A percentile compares a stretch with the other conserved stretches of the same genome.
These are phyloP conservation scores for Neuroterus valhalla DNA, from an alignment of 1,140 invertebrate species.

Conservation along the genomic window DNA sequence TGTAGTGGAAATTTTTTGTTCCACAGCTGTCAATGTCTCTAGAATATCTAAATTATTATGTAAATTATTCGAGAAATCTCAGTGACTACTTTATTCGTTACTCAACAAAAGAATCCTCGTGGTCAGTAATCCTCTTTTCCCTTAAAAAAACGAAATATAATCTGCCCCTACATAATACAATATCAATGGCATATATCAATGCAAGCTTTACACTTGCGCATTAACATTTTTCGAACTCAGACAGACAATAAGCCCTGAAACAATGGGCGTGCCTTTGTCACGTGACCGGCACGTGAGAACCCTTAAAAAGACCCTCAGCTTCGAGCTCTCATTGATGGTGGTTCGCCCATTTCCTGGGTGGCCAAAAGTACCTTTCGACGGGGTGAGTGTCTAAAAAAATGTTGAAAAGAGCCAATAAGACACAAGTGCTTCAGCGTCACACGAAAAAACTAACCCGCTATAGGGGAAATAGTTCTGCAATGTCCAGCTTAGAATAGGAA, in stretches of 20 bases:
- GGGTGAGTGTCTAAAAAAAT: slow-evolving; percentile 34
- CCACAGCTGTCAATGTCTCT: no score
- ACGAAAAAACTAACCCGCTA: not conserved
- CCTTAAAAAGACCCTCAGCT: slow-evolving; percentile 59
- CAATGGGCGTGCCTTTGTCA: slow-evolving; percentile 59
- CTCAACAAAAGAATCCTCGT: not conserved
- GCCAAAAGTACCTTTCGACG: slow-evolving; percentile 41
- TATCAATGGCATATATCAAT: slow-evolving; percentile 25
- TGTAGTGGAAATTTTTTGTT: no score
- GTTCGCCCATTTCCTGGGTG: slow-evolving; percentile 50
- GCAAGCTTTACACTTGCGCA: slow-evolving; percentile 37
- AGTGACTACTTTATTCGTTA: slow-evolving; percentile 24
- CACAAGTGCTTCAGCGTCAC: not conserved
- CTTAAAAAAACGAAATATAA: slow-evolving; percentile 29
- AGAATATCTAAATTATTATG: no score
- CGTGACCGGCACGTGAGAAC: slow-evolving; percentile 62
- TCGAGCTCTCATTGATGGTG: slow-evolving; percentile 60
- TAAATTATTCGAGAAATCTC: no score
- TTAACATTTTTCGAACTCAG: slow-evolving; percentile 33
- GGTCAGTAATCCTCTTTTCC: slow-evolving; percentile 4
- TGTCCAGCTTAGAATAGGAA: no score
- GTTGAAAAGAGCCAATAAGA: not conserved
- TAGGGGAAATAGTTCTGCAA: no score
- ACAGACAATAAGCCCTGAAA: slow-evolving; percentile 42
- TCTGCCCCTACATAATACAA: slow-evolving; percentile 3